Evolutionary conservation across 2,888 invertebrate genomes (phyloP), one percentile per base, ranked within the genome.

Genomic region (Chromoteleia sp.): DNA sequence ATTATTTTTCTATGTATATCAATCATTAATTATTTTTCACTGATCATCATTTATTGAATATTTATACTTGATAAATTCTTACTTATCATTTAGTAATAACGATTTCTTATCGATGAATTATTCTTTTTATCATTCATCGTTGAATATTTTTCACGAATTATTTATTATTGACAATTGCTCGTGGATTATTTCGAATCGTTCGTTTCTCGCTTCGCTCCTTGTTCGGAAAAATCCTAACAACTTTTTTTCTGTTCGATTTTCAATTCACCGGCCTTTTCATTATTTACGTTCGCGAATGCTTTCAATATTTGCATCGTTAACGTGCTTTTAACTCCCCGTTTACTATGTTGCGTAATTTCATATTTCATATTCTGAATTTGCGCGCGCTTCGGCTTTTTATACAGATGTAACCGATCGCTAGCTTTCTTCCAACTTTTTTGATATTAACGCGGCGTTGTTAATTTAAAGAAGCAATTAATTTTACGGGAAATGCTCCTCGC

Each of bases 381-480:
- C 25, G 54, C 33, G 1, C 6, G 17, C 19, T 15, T 19, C 45
- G 8, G 6, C 8, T 54, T 30, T 54, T 54, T 33, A 33, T 54
- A 54, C 33, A 33, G 17, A 15, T 54, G 54, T 33, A 39, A 56
- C 56, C 12, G 56, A 36, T 36, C 17, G 21, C 4, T 8, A 0
- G 36, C 19, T 56, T 56, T 36, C 36, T 14, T 39, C 17, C 19
- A n/a, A 17, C 36, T 56, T 21, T 36, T 56, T 19, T 36, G 56
- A 56, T 39, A 56, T 1, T 39, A 56, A 56, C 12, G 21, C 19
- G n/a, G 12, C 21, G 12, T 56, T 56, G 30, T 45, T 45, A 61
- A 30, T 61, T 61, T 45, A 45, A 58, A 21, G 21, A 8, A 30
- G 30, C 4, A 61, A 61, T 61, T 61, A 59, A 43, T 59, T 59